phyloP scores from a whole-genome alignment of 2,797 vertebrate species.

The Chiroxiphia lanceolata region DNA sequence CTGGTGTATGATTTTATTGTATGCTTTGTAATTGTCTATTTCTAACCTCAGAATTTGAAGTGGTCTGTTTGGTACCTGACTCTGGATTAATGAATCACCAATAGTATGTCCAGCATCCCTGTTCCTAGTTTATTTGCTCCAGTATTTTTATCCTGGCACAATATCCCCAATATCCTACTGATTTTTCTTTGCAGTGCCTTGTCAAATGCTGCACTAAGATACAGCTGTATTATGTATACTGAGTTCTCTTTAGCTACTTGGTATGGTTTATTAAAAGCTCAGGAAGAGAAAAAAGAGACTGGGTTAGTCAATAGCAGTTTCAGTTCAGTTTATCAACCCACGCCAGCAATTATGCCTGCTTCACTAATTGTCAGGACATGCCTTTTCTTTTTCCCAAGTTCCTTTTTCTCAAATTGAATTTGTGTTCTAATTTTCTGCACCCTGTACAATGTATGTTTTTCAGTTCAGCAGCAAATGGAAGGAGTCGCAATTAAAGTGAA shows the following conservation, averaged over 20 bases:
- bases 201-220: neutral
- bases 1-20: neutral
- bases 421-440: neutral
- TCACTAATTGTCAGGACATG: slow-evolving; percentile 30
- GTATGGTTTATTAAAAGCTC: slow-evolving; percentile 26
- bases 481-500: neutral
- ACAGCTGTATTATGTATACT: neutral
- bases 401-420: neutral
- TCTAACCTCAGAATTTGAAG: neutral
- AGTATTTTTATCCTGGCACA: neutral
- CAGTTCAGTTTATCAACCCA: neutral
- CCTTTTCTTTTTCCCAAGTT: slow-evolving; percentile 2
- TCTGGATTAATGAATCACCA: neutral
- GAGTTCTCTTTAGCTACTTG: neutral
- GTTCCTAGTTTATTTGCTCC: neutral
- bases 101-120: neutral
- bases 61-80: neutral
- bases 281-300: neutral
- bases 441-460: neutral
- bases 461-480: neutral
- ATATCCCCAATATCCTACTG: neutral
- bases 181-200: slow-evolving; percentile 20
- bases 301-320: slow-evolving; percentile 32
- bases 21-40: neutral
- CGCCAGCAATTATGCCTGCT: slow-evolving; percentile 17